A percentile compares a stretch with the other conserved stretches of the same genome.
Conservation (phyloP, 2,888 invertebrate genomes). For the Stegana nigrithorax region DNA sequence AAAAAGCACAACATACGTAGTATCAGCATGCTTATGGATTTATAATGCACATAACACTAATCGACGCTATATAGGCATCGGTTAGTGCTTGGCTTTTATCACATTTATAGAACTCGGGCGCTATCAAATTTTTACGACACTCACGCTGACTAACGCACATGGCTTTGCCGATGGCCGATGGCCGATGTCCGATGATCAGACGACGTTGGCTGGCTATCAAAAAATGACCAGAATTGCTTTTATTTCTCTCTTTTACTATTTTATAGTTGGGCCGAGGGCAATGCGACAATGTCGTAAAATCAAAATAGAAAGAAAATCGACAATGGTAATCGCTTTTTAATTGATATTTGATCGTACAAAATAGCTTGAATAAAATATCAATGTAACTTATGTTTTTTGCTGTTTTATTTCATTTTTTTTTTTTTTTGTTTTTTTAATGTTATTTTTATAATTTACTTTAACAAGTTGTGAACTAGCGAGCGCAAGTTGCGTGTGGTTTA, state of each 20-base stretch:
- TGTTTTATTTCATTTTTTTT: conserved; percentile 12
- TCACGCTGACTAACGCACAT: no score
- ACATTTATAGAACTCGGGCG: not conserved
- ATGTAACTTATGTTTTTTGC: conserved; percentile 2
- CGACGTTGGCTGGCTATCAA: not conserved
- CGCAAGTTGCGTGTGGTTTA: no score
- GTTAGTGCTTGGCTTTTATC: not conserved
- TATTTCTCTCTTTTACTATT: no score
- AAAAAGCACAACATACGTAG: no score
- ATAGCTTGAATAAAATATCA: not conserved
- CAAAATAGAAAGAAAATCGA: not conserved
- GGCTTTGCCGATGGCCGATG: no score
- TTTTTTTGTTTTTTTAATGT: conserved; percentile 4
- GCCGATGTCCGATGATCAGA: no score
- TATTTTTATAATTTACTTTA: not conserved
- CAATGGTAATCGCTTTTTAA: not conserved
- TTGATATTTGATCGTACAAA: not conserved
- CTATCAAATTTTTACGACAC: conserved; percentile 6
- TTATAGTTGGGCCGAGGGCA: not conserved
- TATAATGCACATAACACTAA: no score
- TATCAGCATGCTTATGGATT: no score
- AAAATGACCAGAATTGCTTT: not conserved
- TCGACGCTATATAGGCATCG: no score
- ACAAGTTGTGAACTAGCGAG: no score
- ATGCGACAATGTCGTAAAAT: not conserved